Base-by-base conservation (phyloP, 2,113 vertebrate genomes). In the Mesocricetus auratus region DNA sequence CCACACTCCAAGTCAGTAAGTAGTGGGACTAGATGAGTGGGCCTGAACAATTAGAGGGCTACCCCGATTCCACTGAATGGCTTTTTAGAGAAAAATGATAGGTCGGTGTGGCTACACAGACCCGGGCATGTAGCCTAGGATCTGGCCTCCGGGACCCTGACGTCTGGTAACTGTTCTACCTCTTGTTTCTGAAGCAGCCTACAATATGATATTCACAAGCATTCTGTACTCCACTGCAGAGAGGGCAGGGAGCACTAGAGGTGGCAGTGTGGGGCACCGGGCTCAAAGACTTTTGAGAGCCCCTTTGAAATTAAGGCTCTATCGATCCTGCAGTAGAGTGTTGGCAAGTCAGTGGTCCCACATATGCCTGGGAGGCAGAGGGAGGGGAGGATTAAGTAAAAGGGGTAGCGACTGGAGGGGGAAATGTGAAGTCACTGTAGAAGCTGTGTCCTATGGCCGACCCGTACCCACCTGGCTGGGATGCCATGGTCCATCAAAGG, bases 181-280 rank as follows among this genome's bases (percentile, higher is more conserved):
- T 21, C 75, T 21, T 81, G 33, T 36, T 71, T 71, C 31, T 0
- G 26, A 36, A 33, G 24, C 22, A 75, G 16, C 7, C 24, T 33
- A 15, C 79, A 17, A 53, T 39, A 47, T 0, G 26, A 60, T 39
- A 47, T 0, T 3, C 0, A 24, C n/a, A 36, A 47, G 45, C 47
- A n/a, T n/a, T 83, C 19, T 58, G 21, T 71, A 45, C 36, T 66
- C 53, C 36, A 31, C 24, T 0, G 0, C 62, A 74, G 85, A 81
- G 81, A 85, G 13, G 16, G 15, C 69, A 50, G 33, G 50, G 62
- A 83, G 81, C n/a, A 56, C 50, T 19, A 9, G 0, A 17, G 53
- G 3, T 69, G 74, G 60, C 50, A 1, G 62, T 77, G 36, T 13
- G 75, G 71, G 82, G 36, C 39, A 50, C 60, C 31, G 11, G 22